Percentiles rank a stretch among this genome's conserved stretches.
Evolutionary conservation across 2,888 invertebrate genomes (phyloP).

Genomic region (Matsumyia berberina): DNA sequence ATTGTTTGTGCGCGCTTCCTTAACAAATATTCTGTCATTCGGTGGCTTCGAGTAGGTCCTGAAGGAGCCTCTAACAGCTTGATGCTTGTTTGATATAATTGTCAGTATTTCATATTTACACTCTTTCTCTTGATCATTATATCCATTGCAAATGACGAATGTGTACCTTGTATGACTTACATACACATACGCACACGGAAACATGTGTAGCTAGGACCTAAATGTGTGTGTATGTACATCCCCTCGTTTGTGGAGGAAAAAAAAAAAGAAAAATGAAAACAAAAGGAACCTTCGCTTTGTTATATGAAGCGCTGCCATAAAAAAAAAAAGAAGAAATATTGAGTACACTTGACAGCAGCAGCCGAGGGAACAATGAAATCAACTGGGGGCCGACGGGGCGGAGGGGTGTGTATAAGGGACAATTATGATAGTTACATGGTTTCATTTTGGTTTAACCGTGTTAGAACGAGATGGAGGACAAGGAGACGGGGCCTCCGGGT

Average conservation of each 20-base stretch:
- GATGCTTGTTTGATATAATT: constrained; percentile 17
- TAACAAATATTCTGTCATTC: constrained; percentile 6
- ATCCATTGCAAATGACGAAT: constrained; percentile 7
- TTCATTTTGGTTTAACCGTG: constrained; percentile 14
- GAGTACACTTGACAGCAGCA: constrained; percentile 35
- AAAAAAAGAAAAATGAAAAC: not conserved
- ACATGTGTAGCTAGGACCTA: not conserved
- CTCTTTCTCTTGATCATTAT: not conserved
- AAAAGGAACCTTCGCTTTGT: constrained; percentile 13
- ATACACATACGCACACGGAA: not conserved
- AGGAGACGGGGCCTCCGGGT: not conserved
- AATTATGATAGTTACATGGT: constrained; percentile 32
- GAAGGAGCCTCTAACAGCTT: constrained; percentile 20
- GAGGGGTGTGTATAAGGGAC: not conserved
- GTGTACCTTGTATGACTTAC: constrained; percentile 6
- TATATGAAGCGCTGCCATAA: not conserved
- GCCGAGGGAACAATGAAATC: constrained; percentile 22
- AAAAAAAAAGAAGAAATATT: constrained; percentile 15
- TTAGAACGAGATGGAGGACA: not conserved
- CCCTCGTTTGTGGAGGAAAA: not conserved
- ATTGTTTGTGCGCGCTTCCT: not conserved
- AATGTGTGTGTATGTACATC: no score
- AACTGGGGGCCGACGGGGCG: not conserved
- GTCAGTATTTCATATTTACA: constrained; percentile 6
- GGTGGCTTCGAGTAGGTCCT: not conserved